Percentiles rank a stretch among this genome's conserved stretches.
Conservation (phyloP, 2,113 vertebrate genomes). For the Carlito syrichta region DNA sequence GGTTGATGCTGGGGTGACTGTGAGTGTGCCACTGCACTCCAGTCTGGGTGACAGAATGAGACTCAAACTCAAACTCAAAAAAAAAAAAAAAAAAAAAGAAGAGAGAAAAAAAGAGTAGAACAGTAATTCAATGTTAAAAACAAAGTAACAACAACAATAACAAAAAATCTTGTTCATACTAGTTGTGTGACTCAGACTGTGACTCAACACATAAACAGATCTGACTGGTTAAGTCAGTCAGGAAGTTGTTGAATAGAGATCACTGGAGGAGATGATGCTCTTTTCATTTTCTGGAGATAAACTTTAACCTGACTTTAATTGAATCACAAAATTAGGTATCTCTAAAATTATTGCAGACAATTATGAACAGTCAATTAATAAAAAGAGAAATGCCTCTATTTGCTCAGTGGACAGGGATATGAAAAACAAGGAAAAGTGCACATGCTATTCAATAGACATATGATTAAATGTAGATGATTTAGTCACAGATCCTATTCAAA, state of each 20-base stretch:
- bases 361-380: slow-evolving; percentile 57
- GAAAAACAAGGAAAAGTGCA: slow-evolving; percentile 45
- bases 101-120: not conserved
- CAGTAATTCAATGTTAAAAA: not conserved
- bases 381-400: slow-evolving; percentile 55
- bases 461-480: slow-evolving; percentile 63
- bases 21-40: too few species aligned
- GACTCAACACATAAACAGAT: not conserved
- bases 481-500: slow-evolving; percentile 55
- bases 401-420: slow-evolving; percentile 29
- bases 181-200: not conserved
- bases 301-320: slow-evolving; percentile 31
- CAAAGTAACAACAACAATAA: too few species aligned
- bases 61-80: too few species aligned
- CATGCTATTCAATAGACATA: slow-evolving; percentile 13
- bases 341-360: slow-evolving; percentile 52
- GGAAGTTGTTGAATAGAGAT: slow-evolving; percentile 19
- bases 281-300: slow-evolving; percentile 5
- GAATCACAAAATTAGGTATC: slow-evolving; percentile 20
- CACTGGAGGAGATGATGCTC: not conserved
- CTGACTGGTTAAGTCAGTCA: not conserved
- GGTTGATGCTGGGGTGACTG: too few species aligned
- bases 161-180: not conserved
- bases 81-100: too few species aligned
- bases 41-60: too few species aligned